Evolutionary conservation across 2,888 invertebrate species (phyloP).

Genomic region (Apoda limacodes): DNA sequence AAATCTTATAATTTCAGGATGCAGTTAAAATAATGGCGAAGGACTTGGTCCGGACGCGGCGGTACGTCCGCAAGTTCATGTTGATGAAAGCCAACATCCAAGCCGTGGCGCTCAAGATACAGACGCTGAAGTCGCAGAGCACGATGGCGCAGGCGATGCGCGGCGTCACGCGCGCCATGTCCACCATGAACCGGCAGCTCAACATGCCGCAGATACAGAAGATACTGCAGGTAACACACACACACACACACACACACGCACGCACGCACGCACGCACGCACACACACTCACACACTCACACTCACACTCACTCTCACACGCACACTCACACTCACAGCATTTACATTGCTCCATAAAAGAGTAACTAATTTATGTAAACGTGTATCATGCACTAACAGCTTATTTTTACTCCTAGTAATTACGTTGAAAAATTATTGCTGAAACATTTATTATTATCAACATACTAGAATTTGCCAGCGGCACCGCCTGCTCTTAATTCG

Average conservation of each 20-base stretch:
- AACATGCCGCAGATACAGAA: constrained; percentile 99
- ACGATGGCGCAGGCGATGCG: constrained; percentile 99
- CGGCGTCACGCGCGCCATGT: constrained; percentile 98
- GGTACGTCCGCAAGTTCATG: constrained; percentile 98
- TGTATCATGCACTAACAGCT: no score
- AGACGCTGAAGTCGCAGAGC: constrained; percentile 97
- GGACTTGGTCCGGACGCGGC: constrained; percentile 95
- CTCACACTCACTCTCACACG: no score
- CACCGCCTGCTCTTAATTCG: no score
- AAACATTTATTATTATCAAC: no score
- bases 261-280: not conserved
- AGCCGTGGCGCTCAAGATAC: constrained; percentile 96
- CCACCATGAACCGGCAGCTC: constrained; percentile 95
- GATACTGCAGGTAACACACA: constrained; percentile 69
- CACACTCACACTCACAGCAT: no score
- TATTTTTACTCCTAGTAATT: no score
- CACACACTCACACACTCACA: not conserved
- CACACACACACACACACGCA: not conserved
- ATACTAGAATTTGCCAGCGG: no score
- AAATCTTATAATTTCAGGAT: constrained; percentile 73
- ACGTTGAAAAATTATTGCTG: no score
- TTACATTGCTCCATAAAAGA: no score
- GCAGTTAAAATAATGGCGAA: constrained; percentile 99
- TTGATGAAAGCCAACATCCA: constrained; percentile 99
- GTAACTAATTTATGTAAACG: no score